Conservation (phyloP, 1,140 invertebrate genomes). For the Macrotrachela quadricornifera region DNA sequence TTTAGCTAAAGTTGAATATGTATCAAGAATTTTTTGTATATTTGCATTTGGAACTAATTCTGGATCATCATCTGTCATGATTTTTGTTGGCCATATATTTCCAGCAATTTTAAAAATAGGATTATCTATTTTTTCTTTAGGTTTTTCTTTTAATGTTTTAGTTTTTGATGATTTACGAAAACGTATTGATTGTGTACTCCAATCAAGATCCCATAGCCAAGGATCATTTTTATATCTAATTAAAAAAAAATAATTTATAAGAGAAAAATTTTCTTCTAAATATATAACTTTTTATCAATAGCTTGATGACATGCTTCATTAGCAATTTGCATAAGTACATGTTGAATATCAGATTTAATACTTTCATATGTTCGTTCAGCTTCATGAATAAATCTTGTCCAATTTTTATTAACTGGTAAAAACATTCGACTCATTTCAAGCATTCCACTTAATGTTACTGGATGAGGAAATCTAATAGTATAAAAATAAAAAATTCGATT, state of each 20-base stretch:
- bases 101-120: too few relatives aligned
- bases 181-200: conserved; percentile 32
- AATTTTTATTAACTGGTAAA: conserved; percentile 78
- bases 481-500: conserved; percentile 3
- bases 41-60: too few relatives aligned
- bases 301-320: conserved; percentile 10
- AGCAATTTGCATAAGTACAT: conserved; percentile 6
- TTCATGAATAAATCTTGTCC: conserved; percentile 32
- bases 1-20: too few relatives aligned
- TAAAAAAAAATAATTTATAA: neutral
- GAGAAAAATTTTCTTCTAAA: neutral
- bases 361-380: neutral
- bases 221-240: conserved; percentile 52
- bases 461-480: conserved; percentile 56
- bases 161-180: neutral
- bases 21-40: too few relatives aligned
- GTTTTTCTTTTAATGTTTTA: neutral
- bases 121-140: neutral
- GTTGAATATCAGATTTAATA: neutral
- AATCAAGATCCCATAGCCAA: conserved; percentile 91
- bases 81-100: too few relatives aligned
- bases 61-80: too few relatives aligned
- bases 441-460: conserved; percentile 82
- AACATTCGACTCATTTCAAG: conserved; percentile 68
- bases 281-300: conserved; percentile 35